Evolutionary conservation across 2,888 invertebrate species (phyloP), one percentile per base, ranked within the genome.

Genomic region (Oligia strigilis): DNA sequence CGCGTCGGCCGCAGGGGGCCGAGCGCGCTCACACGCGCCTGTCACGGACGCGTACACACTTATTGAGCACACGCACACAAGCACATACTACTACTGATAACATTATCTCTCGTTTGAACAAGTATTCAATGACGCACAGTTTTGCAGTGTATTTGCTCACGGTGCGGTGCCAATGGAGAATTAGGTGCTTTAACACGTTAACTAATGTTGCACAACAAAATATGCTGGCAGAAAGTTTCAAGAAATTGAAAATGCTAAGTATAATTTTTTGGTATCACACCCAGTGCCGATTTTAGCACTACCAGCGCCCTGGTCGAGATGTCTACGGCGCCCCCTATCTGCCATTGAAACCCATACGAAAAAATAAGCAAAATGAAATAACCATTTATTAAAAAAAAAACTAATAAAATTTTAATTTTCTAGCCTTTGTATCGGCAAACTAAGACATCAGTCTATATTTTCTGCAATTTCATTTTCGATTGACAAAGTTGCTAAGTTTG

Each of bases 1-100:
- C 91, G 94, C 94, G 94, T 95, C 94, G 94, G 92, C 96, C 95
- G 95, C 96, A 95, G 96, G 95, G 94, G 95, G 96, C 95, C 96
- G 93, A 74, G 74, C 87, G 79, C 88, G 84, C 91, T 80, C 93
- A 89, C 91, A 84, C 79, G 67, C 79, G 72, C 65, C 49, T n/a
- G 82, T 91, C 89, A 76, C 87, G 67, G 89, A 87, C 85, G 62
- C 88, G 86, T 89, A 84, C 89, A 85, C 85, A 82, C 89, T 78
- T 86, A 87, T 85, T 81, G 77, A 75, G 82, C 80, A 69, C 81
- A 85, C 90, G 58, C 90, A 90, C 85, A 89, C 89, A 49, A 49
- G 17, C 67, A 40, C 67, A 81, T 60, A 87, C 29, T 29, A 29
- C 29, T 29, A 29, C 91, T 93, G 95, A 95, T 95, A 96, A 94